Evolutionary conservation across 2,797 vertebrate genomes (phyloP), one percentile per base, ranked within the genome.

Genomic region (Molothrus ater): DNA sequence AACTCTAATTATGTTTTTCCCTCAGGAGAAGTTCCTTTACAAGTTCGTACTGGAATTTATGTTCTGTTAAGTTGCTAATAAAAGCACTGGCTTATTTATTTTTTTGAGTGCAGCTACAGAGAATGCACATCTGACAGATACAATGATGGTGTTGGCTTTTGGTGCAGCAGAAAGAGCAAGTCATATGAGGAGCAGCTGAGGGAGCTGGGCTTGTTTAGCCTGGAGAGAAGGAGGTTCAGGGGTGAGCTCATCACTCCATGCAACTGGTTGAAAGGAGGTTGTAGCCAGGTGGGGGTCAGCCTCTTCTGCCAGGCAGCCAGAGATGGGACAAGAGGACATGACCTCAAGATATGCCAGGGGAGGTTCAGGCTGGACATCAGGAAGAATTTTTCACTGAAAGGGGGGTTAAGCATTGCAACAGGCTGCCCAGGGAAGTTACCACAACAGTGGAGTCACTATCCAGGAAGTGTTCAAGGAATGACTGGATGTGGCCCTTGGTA

Each of bases 31-130:
- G 83, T 94, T 92, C 71, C 65, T 94, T 96, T 87, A 87, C 87
- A 96, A 92, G 80, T 91, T 83, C 74, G 22, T 76, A 34, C 73
- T 92, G 89, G 88, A 95, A 96, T 95, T 93, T 92, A 93, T 90
- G 73, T 94, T 80, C 87, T 82, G 13, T 73, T 83, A 88, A 90
- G 66, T 86, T 97, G 76, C 75, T 94, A 95, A 87, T 87, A 92
- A 92, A 93, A 85, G 50, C 0, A 0, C 63, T 86, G 57, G 36
- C 50, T 93, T 94, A 65, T 93, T 94, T 95, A 36, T 1, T 87
- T 86, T 92, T 91, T 80, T 80, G n/a, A 80, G 40, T 86, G 61
- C 28, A 69, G 38, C 88, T 95, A 54, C 7, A 47, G 72, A 51
- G 17, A 40, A 9, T 76, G 43, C 24, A 71, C 74, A 80, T 92